These are phyloP conservation scores for Bombylius major DNA, from an alignment of 2,888 invertebrate genomes.

Conservation along the genomic window DNA sequence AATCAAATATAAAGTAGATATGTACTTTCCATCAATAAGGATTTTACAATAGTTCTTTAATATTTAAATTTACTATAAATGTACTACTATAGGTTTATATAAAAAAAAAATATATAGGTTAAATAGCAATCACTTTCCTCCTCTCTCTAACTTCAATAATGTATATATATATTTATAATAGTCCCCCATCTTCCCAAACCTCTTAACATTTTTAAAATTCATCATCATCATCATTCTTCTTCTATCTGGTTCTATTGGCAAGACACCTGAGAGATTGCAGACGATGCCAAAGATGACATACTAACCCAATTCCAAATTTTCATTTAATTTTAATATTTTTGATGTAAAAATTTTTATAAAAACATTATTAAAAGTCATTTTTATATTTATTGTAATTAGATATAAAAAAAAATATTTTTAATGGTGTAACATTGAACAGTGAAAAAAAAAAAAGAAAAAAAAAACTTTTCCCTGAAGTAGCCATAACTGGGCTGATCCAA, in stretches of 20 bases:
- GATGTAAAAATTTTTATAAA: too few species aligned
- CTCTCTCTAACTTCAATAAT: background rate
- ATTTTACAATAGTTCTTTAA: too few species aligned
- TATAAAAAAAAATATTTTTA: too few species aligned
- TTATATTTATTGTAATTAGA: too few species aligned
- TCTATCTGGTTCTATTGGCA: background rate
- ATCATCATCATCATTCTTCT: background rate
- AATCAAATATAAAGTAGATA: too few species aligned
- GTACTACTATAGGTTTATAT: background rate
- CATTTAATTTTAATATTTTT: background rate
- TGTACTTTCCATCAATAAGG: too few species aligned
- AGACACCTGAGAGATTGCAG: slow-evolving; percentile 6
- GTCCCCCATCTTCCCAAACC: slow-evolving; percentile 3
- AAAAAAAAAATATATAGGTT: slow-evolving; percentile 4
- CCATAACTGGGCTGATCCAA: background rate
- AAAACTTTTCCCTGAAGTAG: background rate
- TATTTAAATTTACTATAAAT: too few species aligned
- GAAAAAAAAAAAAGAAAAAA: background rate
- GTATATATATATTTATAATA: background rate
- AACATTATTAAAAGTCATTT: too few species aligned
- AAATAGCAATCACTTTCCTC: slow-evolving; percentile 6
- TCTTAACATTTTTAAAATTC: background rate
- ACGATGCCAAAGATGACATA: slow-evolving; percentile 3
- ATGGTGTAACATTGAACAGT: background rate
- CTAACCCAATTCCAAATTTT: slow-evolving; percentile 3